Percentiles rank a stretch among this genome's conserved stretches.
phyloP scores from a whole-genome alignment of 2,797 vertebrate genomes.

The Ptychobarbus kaznakovi region DNA sequence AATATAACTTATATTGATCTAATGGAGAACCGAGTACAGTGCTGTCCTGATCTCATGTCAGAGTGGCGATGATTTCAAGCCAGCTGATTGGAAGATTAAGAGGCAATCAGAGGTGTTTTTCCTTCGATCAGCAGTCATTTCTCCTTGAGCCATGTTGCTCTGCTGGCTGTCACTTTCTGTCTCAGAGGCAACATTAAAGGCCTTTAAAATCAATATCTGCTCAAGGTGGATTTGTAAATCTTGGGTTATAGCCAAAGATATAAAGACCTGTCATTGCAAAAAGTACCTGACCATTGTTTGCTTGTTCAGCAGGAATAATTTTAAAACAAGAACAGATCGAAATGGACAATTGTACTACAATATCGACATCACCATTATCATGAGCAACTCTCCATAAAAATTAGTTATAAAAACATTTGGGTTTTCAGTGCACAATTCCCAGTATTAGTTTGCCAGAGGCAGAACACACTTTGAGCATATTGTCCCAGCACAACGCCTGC shows the following conservation, averaged over 20 bases:
- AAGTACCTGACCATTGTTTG: not conserved
- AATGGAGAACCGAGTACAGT: constrained; percentile 16
- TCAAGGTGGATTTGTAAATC: constrained; percentile 38
- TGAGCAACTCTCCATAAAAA: constrained; percentile 18
- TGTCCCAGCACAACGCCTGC: not conserved
- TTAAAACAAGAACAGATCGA: not conserved
- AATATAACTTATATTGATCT: constrained; percentile 5
- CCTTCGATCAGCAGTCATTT: constrained; percentile 39
- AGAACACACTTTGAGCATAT: constrained; percentile 5
- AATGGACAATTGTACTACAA: constrained; percentile 24
- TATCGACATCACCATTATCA: constrained; percentile 8
- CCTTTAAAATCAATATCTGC: constrained; percentile 47
- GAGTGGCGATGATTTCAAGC: constrained; percentile 22
- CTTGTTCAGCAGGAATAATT: not conserved
- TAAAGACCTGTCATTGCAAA: constrained; percentile 14
- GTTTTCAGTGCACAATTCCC: constrained; percentile 22
- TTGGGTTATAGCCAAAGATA: constrained; percentile 25
- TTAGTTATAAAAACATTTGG: not conserved
- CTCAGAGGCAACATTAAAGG: constrained; percentile 28
- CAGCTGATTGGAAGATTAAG: constrained; percentile 24
- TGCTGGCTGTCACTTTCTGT: constrained; percentile 40
- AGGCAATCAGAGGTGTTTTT: constrained; percentile 37
- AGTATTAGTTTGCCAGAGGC: not conserved
- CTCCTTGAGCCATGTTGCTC: constrained; percentile 19
- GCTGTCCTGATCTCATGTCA: not conserved